A percentile compares a stretch with the other conserved stretches of the same genome.
Conservation (phyloP, 2,113 vertebrate genomes). For the Chrysemys picta region DNA sequence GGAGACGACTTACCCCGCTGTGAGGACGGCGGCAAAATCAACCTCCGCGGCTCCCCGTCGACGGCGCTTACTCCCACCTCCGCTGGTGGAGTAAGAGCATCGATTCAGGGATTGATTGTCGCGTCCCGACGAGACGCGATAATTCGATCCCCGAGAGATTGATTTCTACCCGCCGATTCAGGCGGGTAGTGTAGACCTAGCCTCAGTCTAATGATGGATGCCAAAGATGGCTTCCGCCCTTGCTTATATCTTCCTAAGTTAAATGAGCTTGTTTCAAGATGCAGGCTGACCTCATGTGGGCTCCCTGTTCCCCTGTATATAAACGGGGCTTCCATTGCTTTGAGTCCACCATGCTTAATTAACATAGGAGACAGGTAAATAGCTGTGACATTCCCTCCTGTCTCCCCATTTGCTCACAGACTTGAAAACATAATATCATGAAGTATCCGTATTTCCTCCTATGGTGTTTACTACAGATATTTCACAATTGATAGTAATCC, state of each 20-base stretch:
- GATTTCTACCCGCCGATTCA: too few species aligned
- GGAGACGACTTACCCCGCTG: too few species aligned
- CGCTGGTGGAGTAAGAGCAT: too few species aligned
- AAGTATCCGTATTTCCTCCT: background rate
- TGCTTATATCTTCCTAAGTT: background rate
- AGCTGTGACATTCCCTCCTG: background rate
- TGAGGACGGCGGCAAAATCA: too few species aligned
- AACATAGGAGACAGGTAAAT: background rate
- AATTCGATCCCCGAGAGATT: too few species aligned
- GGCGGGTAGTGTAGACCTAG: too few species aligned
- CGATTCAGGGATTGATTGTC: too few species aligned
- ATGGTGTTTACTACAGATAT: background rate
- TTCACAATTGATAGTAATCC: background rate
- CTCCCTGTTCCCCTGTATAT: background rate
- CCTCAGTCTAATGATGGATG: background rate
- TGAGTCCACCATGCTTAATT: background rate
- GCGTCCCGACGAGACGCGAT: too few species aligned
- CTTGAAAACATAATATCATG: background rate
- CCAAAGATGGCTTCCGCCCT: background rate
- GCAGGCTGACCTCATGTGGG: background rate
- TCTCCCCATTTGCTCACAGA: background rate
- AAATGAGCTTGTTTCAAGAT: background rate
- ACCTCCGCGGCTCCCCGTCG: too few species aligned
- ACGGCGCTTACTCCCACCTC: too few species aligned
- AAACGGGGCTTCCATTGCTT: background rate